Evolutionary conservation across 2,113 vertebrate genomes (phyloP).

Genomic region (Microtus ochrogaster): DNA sequence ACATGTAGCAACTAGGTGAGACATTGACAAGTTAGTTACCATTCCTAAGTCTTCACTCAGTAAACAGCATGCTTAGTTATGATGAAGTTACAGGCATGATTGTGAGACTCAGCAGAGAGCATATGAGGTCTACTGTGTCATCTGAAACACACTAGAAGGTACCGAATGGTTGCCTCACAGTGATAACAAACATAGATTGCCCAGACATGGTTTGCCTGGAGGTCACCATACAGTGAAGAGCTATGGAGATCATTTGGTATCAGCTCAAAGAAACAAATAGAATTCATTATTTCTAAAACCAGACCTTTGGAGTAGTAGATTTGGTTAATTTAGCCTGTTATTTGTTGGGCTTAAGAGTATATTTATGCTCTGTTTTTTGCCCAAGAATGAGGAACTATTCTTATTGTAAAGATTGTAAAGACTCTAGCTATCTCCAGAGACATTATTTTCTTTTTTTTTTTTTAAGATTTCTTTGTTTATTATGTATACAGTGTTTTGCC

Average conservation of each 20-base stretch:
- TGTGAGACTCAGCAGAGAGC: not conserved
- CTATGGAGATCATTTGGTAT: not conserved
- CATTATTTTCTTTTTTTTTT: too few relatives aligned
- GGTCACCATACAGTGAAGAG: not conserved
- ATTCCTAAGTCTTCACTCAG: not conserved
- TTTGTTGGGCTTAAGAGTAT: not conserved
- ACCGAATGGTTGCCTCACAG: not conserved
- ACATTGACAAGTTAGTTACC: not conserved
- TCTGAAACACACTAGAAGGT: not conserved
- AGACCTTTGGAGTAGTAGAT: not conserved
- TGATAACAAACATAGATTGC: not conserved
- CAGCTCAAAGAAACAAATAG: not conserved
- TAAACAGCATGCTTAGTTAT: not conserved
- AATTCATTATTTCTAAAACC: not conserved
- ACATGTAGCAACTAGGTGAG: not conserved
- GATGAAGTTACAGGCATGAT: not conserved
- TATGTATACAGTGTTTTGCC: too few relatives aligned
- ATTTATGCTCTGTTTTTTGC: not conserved
- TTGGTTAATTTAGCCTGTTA: constrained; percentile 36
- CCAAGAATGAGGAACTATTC: not conserved
- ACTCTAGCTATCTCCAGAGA: not conserved
- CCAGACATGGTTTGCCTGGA: not conserved
- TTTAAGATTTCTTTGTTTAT: too few relatives aligned
- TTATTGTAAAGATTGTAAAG: constrained; percentile 22
- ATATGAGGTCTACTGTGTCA: not conserved